A percentile compares a stretch with the other conserved stretches of the same genome.
These are phyloP conservation scores for Phymanthus crucifer DNA, from an alignment of 92 coral and sea anemone genomes.

Conservation along the genomic window DNA sequence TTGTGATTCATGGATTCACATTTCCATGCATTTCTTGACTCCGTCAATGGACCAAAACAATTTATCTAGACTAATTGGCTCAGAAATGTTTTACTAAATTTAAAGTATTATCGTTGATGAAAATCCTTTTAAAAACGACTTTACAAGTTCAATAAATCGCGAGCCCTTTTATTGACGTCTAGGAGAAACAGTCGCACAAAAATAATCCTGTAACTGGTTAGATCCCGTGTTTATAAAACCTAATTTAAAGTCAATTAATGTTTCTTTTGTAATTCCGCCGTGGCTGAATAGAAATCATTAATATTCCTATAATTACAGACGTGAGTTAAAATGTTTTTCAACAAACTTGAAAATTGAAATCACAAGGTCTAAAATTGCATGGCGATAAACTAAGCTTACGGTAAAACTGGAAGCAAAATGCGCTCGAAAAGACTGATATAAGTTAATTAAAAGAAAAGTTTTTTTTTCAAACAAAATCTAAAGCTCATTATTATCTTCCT, in stretches of 20 bases:
- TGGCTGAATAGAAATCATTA: neutral
- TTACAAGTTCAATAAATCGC: neutral
- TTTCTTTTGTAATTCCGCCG: neutral
- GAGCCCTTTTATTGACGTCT: neutral
- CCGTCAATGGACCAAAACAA: neutral
- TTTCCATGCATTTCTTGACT: neutral
- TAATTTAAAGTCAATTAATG: neutral
- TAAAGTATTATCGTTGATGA: neutral
- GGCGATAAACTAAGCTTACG: neutral
- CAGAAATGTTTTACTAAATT: neutral
- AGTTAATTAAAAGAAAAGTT: neutral
- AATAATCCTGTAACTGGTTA: neutral
- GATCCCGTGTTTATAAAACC: neutral
- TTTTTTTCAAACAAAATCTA: neutral
- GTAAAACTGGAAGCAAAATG: neutral
- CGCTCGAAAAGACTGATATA: neutral
- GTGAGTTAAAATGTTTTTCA: neutral
- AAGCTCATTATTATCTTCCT: neutral
- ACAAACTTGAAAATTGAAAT: neutral
- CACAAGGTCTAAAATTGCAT: neutral
- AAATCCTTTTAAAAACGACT: conserved; percentile 4
- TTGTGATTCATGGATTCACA: neutral
- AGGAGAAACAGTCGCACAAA: neutral
- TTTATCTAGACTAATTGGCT: neutral
- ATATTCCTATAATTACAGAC: neutral